A percentile compares a stretch with the other conserved stretches of the same genome.
These are phyloP conservation scores for Trachurus trachurus DNA, from an alignment of 2,797 vertebrate species.

Conservation along the genomic window DNA sequence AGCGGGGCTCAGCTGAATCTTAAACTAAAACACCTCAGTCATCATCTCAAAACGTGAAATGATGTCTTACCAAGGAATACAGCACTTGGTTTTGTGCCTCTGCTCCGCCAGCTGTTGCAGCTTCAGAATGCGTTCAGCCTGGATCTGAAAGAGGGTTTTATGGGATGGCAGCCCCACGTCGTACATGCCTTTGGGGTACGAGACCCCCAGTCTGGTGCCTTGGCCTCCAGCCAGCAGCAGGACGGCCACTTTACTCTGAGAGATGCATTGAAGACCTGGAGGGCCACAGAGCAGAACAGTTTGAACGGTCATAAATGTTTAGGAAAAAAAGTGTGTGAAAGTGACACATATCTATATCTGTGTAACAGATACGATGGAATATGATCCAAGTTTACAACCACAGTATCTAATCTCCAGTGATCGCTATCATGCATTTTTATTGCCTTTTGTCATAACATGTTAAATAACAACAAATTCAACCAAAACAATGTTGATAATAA, in stretches of 20 bases:
- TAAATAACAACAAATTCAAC: slow-evolving; percentile 22
- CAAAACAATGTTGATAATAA: slow-evolving; percentile 3
- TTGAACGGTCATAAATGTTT: background rate
- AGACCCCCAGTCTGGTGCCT: slow-evolving; percentile 95
- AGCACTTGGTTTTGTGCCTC: slow-evolving; percentile 85
- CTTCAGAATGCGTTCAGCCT: slow-evolving; percentile 94
- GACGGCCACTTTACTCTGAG: slow-evolving; percentile 91
- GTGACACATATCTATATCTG: background rate
- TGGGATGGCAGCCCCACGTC: slow-evolving; percentile 94
- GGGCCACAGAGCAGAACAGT: slow-evolving; percentile 12
- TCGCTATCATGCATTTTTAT: background rate
- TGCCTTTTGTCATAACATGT: background rate
- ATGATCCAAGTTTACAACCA: background rate
- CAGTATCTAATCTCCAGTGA: slow-evolving; percentile 43
- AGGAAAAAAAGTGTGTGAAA: background rate
- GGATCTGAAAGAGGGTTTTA: slow-evolving; percentile 98
- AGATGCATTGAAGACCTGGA: slow-evolving; percentile 83
- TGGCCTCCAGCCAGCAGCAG: slow-evolving; percentile 96
- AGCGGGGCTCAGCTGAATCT: background rate
- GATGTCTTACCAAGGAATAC: slow-evolving; percentile 92
- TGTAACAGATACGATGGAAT: background rate
- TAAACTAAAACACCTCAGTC: background rate
- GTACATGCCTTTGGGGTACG: slow-evolving; percentile 98
- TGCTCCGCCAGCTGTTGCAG: slow-evolving; percentile 92
- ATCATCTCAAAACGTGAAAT: background rate